These are phyloP conservation scores for Apteryx mantelli DNA, from an alignment of 2,113 vertebrate genomes.

Conservation along the genomic window DNA sequence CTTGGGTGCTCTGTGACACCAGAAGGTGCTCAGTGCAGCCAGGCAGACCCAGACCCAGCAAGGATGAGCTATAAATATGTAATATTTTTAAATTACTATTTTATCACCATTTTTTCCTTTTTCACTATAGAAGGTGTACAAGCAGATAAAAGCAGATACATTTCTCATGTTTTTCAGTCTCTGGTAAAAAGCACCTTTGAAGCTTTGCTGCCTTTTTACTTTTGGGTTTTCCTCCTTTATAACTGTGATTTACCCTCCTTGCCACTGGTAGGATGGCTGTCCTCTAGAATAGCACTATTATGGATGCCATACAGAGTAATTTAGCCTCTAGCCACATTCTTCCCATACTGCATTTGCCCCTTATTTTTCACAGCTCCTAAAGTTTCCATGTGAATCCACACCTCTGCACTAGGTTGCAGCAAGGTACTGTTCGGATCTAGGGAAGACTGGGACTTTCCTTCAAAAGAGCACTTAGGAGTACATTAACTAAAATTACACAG, in stretches of 20 bases:
- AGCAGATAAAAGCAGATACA: background rate
- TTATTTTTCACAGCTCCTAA: background rate
- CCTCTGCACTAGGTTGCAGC: background rate
- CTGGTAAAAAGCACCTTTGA: background rate
- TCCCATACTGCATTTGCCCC: background rate
- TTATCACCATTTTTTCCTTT: background rate
- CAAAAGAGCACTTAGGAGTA: background rate
- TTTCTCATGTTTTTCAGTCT: background rate
- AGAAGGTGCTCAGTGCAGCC: background rate
- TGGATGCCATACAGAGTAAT: background rate
- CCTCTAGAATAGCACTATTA: background rate
- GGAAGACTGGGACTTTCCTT: background rate
- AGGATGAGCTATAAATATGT: background rate
- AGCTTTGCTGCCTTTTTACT: background rate
- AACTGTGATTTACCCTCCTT: background rate
- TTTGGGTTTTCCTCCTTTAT: background rate
- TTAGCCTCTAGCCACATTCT: background rate
- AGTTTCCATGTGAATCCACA: background rate
- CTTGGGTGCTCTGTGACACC: background rate
- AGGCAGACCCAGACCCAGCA: background rate
- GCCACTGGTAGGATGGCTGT: accelerated
- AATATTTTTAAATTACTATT: background rate
- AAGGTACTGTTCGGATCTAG: background rate
- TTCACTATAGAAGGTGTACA: background rate
- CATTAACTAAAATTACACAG: background rate